A percentile compares a stretch with the other conserved stretches of the same genome.
These are phyloP conservation scores for Malthinus flaveolus DNA, from an alignment of 2,888 invertebrate genomes.

Conservation along the genomic window DNA sequence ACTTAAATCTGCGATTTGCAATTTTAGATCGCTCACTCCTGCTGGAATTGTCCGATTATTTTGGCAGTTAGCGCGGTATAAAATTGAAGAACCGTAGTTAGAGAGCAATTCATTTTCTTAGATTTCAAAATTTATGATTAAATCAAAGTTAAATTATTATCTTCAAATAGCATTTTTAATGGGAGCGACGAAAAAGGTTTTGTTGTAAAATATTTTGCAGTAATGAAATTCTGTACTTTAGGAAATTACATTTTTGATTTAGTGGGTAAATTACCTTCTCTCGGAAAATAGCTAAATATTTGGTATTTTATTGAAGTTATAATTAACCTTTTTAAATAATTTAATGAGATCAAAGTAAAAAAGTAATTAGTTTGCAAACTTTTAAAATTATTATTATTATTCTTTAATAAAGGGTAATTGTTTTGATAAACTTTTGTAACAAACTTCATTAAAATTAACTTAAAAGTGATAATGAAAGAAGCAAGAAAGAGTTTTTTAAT, in stretches of 20 bases:
- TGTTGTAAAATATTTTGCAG: slow-evolving; percentile 16
- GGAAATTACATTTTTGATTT: slow-evolving; percentile 28
- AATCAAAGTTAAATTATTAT: slow-evolving; percentile 25
- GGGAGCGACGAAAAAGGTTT: slow-evolving; percentile 15
- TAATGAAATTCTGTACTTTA: slow-evolving; percentile 28
- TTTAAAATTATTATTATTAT: too few species aligned
- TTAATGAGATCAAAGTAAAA: neutral
- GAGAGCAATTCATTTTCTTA: neutral
- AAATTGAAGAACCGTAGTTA: neutral
- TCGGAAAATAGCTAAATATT: slow-evolving; percentile 12
- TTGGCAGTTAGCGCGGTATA: neutral
- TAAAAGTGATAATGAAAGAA: too few species aligned
- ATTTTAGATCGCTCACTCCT: too few species aligned
- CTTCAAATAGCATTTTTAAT: slow-evolving; percentile 20
- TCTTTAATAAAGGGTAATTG: too few species aligned
- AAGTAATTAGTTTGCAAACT: too few species aligned
- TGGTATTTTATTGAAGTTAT: slow-evolving; percentile 21
- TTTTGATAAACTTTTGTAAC: too few species aligned
- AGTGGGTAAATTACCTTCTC: slow-evolving; percentile 24
- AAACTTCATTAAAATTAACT: too few species aligned
- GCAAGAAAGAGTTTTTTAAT: too few species aligned
- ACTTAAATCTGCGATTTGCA: too few species aligned
- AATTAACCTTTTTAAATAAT: slow-evolving; percentile 23
- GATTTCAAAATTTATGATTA: slow-evolving; percentile 14
- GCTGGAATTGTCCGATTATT: too few species aligned